Evolutionary conservation across 2,797 vertebrate species (phyloP).

Genomic region (Clarias pachynema): DNA sequence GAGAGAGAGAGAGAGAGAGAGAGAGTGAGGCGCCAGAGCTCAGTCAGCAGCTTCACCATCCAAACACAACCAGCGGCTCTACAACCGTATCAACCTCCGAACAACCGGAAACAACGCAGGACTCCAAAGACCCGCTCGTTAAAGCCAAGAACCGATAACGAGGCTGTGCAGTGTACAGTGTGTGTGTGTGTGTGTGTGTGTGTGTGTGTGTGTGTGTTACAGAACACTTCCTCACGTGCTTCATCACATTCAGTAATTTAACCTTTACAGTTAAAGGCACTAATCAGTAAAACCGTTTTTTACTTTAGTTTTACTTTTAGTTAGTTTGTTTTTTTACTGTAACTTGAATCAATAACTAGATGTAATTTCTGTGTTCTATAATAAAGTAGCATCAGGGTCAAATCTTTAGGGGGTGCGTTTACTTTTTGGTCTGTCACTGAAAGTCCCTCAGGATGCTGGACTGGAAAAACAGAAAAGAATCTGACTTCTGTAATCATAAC

Average conservation of each 20-base stretch:
- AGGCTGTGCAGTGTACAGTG: too few relatives aligned
- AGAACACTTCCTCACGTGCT: constrained; percentile 8
- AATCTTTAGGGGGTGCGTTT: background rate
- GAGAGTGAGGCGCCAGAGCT: constrained; percentile 26
- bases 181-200: too few relatives aligned
- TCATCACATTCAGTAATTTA: background rate
- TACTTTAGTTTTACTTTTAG: too few relatives aligned
- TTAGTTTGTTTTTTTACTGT: background rate
- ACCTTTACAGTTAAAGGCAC: too few relatives aligned
- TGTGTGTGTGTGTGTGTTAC: background rate
- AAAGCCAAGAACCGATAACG: too few relatives aligned
- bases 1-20: background rate
- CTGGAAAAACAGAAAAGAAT: constrained; percentile 4
- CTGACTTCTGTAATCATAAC: background rate
- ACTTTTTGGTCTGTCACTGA: background rate
- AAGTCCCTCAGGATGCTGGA: background rate
- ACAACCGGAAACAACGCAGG: background rate
- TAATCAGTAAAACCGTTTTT: too few relatives aligned
- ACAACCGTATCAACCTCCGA: constrained; percentile 4
- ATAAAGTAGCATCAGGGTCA: background rate
- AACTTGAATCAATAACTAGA: background rate
- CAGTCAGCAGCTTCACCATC: constrained; percentile 42
- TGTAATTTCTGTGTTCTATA: background rate
- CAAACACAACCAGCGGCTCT: constrained; percentile 41
- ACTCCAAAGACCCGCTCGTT: too few relatives aligned